Conservation (phyloP, 2,797 vertebrate genomes). For the Rhinophrynus dorsalis region DNA sequence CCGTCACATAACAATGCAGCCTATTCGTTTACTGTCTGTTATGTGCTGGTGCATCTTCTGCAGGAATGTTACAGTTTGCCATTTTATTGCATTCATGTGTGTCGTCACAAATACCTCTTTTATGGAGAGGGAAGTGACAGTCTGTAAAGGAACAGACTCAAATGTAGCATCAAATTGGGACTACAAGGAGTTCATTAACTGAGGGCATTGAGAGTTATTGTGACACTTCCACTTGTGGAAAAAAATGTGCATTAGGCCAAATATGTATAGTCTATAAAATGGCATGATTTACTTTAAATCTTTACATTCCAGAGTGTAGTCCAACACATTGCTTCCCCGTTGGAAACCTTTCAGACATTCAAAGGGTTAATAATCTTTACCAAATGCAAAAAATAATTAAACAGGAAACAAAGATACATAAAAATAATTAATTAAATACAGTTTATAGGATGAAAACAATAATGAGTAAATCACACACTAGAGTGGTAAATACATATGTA, state of each 20-base stretch:
- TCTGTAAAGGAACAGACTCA: conserved; percentile 17
- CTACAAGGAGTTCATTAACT: conserved; percentile 24
- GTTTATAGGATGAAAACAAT: too few species aligned
- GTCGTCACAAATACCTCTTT: conserved; percentile 26
- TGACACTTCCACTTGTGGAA: conserved; percentile 43
- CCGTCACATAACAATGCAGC: conserved; percentile 20
- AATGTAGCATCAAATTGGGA: conserved; percentile 29
- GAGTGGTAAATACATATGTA: too few species aligned
- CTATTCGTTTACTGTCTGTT: conserved; percentile 34
- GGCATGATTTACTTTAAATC: background rate
- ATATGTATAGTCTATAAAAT: conserved; percentile 18
- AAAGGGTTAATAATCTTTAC: too few species aligned
- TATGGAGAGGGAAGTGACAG: conserved; percentile 22
- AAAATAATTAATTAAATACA: too few species aligned
- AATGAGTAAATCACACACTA: too few species aligned
- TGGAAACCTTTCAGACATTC: too few species aligned
- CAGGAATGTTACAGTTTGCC: conserved; percentile 15
- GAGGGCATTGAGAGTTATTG: conserved; percentile 20
- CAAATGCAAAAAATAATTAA: too few species aligned
- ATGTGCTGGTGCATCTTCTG: conserved; percentile 15
- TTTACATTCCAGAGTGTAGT: too few species aligned
- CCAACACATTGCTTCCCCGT: background rate
- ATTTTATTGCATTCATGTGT: conserved; percentile 40
- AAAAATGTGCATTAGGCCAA: conserved; percentile 44
- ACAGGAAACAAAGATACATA: background rate